A percentile compares a stretch with the other conserved stretches of the same genome.
These are phyloP conservation scores for Batillaria attramentaria DNA, from an alignment of 1,140 invertebrate species.

Conservation along the genomic window DNA sequence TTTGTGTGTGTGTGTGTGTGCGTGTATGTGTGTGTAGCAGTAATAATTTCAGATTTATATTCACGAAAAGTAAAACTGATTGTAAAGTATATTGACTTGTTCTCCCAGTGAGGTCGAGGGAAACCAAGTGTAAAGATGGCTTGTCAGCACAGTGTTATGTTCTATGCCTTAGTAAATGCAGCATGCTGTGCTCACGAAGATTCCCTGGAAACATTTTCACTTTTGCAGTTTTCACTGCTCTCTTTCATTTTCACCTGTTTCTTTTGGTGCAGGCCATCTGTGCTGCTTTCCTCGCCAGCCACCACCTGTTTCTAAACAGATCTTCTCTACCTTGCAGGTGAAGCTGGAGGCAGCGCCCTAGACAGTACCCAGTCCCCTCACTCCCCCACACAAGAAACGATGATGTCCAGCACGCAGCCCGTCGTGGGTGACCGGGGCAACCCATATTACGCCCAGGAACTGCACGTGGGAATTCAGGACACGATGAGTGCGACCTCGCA, in stretches of 20 bases:
- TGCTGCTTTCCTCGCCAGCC: slow-evolving; percentile 7
- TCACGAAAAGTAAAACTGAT: too few relatives aligned
- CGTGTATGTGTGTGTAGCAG: too few relatives aligned
- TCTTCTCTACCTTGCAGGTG: too few relatives aligned
- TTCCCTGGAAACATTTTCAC: neutral
- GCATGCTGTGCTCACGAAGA: neutral
- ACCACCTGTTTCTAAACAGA: neutral
- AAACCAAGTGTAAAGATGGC: too few relatives aligned
- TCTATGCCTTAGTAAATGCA: too few relatives aligned
- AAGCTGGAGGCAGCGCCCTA: too few relatives aligned
- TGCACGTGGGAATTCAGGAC: slow-evolving; percentile 28
- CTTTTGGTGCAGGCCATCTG: neutral
- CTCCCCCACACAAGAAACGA: neutral
- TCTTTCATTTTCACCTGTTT: neutral
- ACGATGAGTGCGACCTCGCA: neutral
- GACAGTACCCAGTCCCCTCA: neutral
- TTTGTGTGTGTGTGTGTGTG: too few relatives aligned
- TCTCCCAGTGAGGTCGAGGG: too few relatives aligned
- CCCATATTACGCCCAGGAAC: slow-evolving; percentile 25
- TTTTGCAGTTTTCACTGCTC: neutral
- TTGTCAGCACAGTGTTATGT: too few relatives aligned
- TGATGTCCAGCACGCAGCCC: neutral
- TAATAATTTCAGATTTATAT: too few relatives aligned
- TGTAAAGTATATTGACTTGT: too few relatives aligned
- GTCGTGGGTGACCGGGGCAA: slow-evolving; percentile 29